These are phyloP conservation scores for Pachycephus smyrnensis DNA, from an alignment of 2,888 invertebrate genomes.

Conservation along the genomic window DNA sequence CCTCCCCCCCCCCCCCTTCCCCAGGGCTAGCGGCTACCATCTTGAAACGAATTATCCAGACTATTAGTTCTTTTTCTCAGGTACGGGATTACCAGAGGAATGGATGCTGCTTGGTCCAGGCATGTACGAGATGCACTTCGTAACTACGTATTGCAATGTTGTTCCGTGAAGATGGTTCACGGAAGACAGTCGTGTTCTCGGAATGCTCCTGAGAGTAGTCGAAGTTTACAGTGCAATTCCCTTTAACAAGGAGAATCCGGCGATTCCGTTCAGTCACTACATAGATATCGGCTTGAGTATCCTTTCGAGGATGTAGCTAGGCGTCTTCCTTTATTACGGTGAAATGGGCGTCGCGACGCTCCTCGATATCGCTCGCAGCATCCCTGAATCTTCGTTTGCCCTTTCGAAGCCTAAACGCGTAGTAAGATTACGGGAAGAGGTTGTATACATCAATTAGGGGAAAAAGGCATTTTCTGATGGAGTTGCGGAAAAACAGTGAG, in stretches of 20 bases:
- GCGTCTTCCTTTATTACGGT: neutral
- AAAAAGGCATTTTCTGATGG: no score
- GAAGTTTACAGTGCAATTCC: slow-evolving; percentile 51
- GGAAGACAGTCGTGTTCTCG: slow-evolving; percentile 42
- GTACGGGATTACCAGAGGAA: slow-evolving; percentile 45
- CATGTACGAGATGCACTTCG: slow-evolving; percentile 27
- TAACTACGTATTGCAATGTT: slow-evolving; percentile 24
- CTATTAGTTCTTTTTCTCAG: no score
- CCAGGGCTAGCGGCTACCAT: no score
- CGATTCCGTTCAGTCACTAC: no score
- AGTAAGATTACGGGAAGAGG: no score
- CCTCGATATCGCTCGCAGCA: slow-evolving; percentile 6
- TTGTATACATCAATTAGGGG: no score
- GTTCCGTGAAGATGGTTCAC: slow-evolving; percentile 41
- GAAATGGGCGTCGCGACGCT: slow-evolving; percentile 11
- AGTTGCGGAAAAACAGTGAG: no score
- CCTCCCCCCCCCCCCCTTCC: rapidly evolving
- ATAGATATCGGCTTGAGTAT: no score
- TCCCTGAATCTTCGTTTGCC: no score
- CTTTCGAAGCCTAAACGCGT: no score
- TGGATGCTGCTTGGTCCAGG: slow-evolving; percentile 45
- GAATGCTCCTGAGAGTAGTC: slow-evolving; percentile 44
- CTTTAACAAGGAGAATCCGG: slow-evolving; percentile 38
- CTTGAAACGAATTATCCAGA: no score
- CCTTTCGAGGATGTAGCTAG: no score